Evolutionary conservation across 1,140 invertebrate genomes (phyloP), one percentile per base, ranked within the genome.

Genomic region (Procambarus virginalis): DNA sequence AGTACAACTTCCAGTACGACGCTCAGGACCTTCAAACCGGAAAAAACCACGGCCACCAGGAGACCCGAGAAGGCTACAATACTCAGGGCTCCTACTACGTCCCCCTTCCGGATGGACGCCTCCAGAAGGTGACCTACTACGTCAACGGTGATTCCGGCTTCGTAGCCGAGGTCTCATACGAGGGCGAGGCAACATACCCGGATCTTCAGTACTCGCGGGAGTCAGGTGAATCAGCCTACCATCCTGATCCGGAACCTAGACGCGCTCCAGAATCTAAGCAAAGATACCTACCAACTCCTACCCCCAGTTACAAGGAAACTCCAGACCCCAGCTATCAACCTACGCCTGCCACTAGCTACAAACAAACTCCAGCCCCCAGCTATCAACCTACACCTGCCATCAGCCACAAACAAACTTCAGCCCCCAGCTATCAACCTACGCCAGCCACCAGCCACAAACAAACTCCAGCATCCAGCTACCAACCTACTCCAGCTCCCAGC

Each of bases 1-100:
- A 73, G 22, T 73, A 73, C n/a, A 73, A 73, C 68, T 73, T 73
- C 68, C 68, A 73, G 68, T 73, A 73, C 22, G 68, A 73, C n/a
- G 68, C 68, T 3, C 68, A 73, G 22, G 68, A 73, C 68, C 6
- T 20, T 8, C 3, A 73, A 5, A 73, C 68, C 20, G 68, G 68
- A n/a, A 22, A 34, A 6, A 73, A 73, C 22, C 20, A 34, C 8
- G 68, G 68, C 68, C 68, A 73, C 22, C n/a, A 73, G 68, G 68
- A 73, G 68, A 73, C 68, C n/a, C 68, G 68, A 22, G 68, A 73
- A 73, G 68, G 68, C n/a, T 73, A 73, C 68, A 73, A 73, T 10
- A 73, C 68, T 9, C 68, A 73, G 68, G 68, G 68, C n/a, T 73
- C 68, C 5, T 73, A 73, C n/a, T 73, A 73, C n/a, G 68, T 73